Base-by-base conservation (phyloP, 2,888 invertebrate genomes). In the Stenodema calcarata region DNA sequence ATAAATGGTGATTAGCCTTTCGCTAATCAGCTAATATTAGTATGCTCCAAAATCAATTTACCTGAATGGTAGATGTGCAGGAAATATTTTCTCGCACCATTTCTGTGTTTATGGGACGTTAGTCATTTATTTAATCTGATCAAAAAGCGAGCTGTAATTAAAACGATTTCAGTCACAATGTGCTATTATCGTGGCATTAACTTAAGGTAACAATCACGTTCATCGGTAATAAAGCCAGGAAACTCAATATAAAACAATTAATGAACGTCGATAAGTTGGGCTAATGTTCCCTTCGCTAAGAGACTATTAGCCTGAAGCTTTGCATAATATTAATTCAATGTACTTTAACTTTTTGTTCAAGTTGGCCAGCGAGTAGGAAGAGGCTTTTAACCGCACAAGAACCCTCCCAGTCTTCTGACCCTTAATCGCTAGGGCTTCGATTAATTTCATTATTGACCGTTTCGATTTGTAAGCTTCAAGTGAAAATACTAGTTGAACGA, bases 371-470 rank as follows among this genome's bases (percentile, higher is more conserved):
- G 62, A 62, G 62, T 62, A 23, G 62, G 14, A 73, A 41, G 73
- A 18, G 41, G 73, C 73, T 73, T n/a, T n/a, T 35, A 35, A 73
- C 73, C 73, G 41, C 73, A 41, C 73, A 35, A 73, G 73, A 18
- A 30, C 73, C 41, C 54, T 54, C 54, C 18, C 23, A 62, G 27
- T 62, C 62, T 62, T 62, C 62, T 18, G 18, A 62, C 73, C 73
- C 73, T 73, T 73, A 35, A 73, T 73, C 35, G 30, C 4, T 41
- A n/a, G 73, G 73, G 18, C 7, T 73, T 35, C 73, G 18, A 73
- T 73, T 73, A 73, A 73, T 73, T 73, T 73, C 73, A 73, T 73
- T 73, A 73, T 73, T 73, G 73, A 41, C 73, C 73, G 16, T 12
- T 18, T 16, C 30, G 73, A 30, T 30, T 35, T 18, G 14, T 7